phyloP scores from a whole-genome alignment of 2,797 vertebrate species.

The Mormyrus proboscirostris region DNA sequence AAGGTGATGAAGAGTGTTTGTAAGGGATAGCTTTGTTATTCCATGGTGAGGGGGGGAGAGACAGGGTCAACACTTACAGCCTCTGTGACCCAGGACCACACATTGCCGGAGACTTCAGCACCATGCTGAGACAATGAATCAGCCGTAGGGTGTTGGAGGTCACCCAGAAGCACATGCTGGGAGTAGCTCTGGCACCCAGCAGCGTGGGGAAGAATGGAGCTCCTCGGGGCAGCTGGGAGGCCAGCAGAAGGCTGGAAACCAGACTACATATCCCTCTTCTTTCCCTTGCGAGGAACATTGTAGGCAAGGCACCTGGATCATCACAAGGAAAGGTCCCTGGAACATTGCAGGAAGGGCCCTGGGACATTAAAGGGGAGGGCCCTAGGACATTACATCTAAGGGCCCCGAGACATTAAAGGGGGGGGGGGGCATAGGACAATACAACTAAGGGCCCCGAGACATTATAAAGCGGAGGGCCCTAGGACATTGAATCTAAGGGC shows the following conservation, averaged over 20 bases:
- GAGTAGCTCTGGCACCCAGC: conserved; percentile 52
- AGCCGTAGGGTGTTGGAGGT: conserved; percentile 62
- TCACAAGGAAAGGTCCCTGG: background rate
- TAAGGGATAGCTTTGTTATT: conserved; percentile 27
- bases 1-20: conserved; percentile 18
- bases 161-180: conserved; percentile 59
- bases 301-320: background rate
- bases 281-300: background rate
- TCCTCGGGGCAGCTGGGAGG: conserved; percentile 1
- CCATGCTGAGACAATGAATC: conserved; percentile 67
- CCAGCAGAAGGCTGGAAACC: background rate
- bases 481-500: no score
- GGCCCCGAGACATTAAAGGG: background rate
- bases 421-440: background rate
- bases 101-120: conserved; percentile 53
- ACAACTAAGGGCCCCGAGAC: background rate
- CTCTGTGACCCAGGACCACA: conserved; percentile 60
- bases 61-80: background rate
- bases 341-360: background rate
- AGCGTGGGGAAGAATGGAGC: background rate
- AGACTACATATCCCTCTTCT: background rate
- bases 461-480: background rate
- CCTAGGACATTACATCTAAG: background rate
- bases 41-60: background rate
- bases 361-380: background rate